A percentile compares a stretch with the other conserved stretches of the same genome.
phyloP scores from a whole-genome alignment of 2,888 invertebrate species.

The Acheta domesticus region DNA sequence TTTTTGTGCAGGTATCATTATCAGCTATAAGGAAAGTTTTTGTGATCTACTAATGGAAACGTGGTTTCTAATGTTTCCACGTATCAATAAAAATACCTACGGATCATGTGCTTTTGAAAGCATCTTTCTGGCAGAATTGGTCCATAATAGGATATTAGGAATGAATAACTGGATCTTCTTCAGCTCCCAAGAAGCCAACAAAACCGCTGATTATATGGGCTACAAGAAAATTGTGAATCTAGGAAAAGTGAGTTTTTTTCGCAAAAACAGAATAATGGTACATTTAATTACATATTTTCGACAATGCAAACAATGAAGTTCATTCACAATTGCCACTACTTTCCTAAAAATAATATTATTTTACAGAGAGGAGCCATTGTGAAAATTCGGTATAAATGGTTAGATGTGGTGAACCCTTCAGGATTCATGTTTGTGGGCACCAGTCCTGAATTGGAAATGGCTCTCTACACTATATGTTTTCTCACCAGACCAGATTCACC shows the following conservation, averaged over 20 bases:
- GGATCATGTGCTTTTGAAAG: slow-evolving; percentile 93
- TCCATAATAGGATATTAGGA: slow-evolving; percentile 72
- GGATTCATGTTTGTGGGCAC: slow-evolving; percentile 77
- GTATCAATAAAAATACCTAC: slow-evolving; percentile 65
- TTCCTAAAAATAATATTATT: slow-evolving; percentile 41
- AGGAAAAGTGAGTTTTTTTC: slow-evolving; percentile 59
- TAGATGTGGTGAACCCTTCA: slow-evolving; percentile 70
- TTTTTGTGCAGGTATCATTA: slow-evolving; percentile 53
- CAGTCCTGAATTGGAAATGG: slow-evolving; percentile 88
- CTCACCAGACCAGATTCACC: slow-evolving; percentile 67
- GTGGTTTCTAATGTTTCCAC: slow-evolving; percentile 80
- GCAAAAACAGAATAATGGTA: background rate
- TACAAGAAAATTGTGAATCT: slow-evolving; percentile 69
- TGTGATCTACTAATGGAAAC: slow-evolving; percentile 67
- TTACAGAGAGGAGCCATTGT: slow-evolving; percentile 72
- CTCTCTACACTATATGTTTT: slow-evolving; percentile 85
- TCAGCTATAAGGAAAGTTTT: slow-evolving; percentile 65
- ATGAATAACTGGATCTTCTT: slow-evolving; percentile 92
- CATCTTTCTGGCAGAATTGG: slow-evolving; percentile 83
- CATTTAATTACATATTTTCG: background rate
- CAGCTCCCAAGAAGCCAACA: slow-evolving; percentile 68
- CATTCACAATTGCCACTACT: no score
- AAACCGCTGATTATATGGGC: slow-evolving; percentile 72
- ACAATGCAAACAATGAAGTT: no score
- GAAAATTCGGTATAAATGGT: slow-evolving; percentile 69